Percentiles rank a stretch among this genome's conserved stretches.
phyloP scores from a whole-genome alignment of 2,113 vertebrate species.

The Ranitomeya imitator region DNA sequence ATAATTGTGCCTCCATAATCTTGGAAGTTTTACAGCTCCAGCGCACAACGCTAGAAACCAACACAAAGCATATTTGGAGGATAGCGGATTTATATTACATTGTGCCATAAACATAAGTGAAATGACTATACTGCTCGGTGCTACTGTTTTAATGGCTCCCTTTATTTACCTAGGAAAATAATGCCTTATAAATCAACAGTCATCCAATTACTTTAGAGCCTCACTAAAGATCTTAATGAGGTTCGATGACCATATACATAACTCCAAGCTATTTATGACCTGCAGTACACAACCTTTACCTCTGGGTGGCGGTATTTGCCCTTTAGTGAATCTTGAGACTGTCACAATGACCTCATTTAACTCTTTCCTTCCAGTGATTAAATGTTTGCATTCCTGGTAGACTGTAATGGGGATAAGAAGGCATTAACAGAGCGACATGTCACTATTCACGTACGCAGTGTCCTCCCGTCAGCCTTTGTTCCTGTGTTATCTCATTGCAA shows the following conservation, averaged over 20 bases:
- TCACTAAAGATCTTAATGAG: slow-evolving; percentile 44
- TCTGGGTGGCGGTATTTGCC: slow-evolving; percentile 5
- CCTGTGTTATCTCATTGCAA: slow-evolving; percentile 31
- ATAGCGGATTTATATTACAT: neutral
- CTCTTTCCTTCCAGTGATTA: neutral
- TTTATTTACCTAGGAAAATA: slow-evolving; percentile 37
- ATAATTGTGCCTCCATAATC: neutral
- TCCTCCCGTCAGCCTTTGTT: slow-evolving; percentile 37
- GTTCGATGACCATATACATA: slow-evolving; percentile 34
- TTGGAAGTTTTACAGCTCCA: neutral
- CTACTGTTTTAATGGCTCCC: slow-evolving; percentile 35
- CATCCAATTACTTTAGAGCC: slow-evolving; percentile 48
- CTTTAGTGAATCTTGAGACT: neutral
- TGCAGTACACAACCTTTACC: neutral
- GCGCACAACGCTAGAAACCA: neutral
- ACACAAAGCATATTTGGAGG: neutral
- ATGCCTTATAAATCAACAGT: slow-evolving; percentile 32
- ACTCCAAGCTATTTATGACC: neutral
- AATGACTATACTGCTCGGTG: slow-evolving; percentile 26
- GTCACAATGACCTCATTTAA: slow-evolving; percentile 16
- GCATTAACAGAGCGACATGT: slow-evolving; percentile 17
- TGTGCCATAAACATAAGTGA: slow-evolving; percentile 33
- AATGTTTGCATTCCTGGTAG: neutral
- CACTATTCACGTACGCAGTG: slow-evolving; percentile 29
- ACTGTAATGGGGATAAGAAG: neutral